Evolutionary conservation across 2,888 invertebrate species (phyloP), one percentile per base, ranked within the genome.

Genomic region (Agrotis segetum): DNA sequence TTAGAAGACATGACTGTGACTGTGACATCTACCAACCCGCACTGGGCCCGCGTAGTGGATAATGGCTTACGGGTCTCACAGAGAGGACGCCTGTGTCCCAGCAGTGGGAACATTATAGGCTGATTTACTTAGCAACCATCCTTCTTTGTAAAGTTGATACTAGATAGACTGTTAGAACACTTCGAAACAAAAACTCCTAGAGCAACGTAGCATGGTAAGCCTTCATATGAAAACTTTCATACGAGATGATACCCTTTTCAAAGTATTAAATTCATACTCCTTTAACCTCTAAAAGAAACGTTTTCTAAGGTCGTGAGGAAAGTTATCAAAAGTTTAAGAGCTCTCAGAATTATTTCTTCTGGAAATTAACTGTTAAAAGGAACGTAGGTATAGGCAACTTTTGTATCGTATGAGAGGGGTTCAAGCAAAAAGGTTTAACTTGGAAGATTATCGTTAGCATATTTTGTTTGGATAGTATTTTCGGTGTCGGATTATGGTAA

Each of bases 371-470:
- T 50, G 29, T 53, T 34, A 65, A 76, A 67, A 62, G 40, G 56
- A 71, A 49, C 46, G 17, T 67, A n/a, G n/a, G n/a, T n/a, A 44
- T 24, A 14, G 24, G 24, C 34, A 56, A 9, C 24, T 29, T 53
- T 34, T 52, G 47, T 21, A 24, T 6, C n/a, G 29, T 47, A 44
- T 52, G 21, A 49, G 29, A 47, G 3, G 21, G 34, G 68, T 67
- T 49, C 24, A 34, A 64, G 58, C 55, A 60, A 56, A 61, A 65
- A 69, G 46, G 19, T 69, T 77, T 73, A 84, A 85, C 74, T 85
- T 86, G 68, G 52, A 58, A 82, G 67, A 85, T 85, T 82, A 87
- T 79, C 74, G 60, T 77, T 62, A 67, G 63, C 80, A 83, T 84
- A 40, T 40, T 40, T 40, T 40, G 9, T 9, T 11, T 11, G 9